Evolutionary conservation across 2,888 invertebrate genomes (phyloP).

Genomic region (Tetramorium bicarinatum): DNA sequence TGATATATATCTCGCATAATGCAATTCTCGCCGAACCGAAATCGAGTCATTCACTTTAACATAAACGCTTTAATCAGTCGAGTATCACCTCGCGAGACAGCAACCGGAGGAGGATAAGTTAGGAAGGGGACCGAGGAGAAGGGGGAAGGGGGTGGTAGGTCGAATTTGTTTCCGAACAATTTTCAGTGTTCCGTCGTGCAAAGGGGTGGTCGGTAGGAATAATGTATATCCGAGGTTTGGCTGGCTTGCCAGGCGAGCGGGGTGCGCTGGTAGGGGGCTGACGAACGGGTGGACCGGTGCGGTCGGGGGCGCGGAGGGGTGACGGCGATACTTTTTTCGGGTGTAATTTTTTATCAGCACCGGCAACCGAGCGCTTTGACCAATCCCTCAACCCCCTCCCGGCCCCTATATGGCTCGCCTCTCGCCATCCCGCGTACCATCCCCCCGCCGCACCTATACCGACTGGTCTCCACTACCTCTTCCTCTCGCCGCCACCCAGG

Average conservation of each 20-base stretch:
- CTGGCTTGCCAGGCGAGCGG: constrained; percentile 73
- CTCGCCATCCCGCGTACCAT: constrained; percentile 61
- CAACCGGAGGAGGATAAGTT: constrained; percentile 41
- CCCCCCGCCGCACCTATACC: constrained; percentile 66
- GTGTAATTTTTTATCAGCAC: constrained; percentile 84
- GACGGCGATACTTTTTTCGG: constrained; percentile 82
- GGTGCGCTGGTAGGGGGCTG: constrained; percentile 63
- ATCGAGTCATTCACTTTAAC: background rate
- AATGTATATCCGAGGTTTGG: constrained; percentile 82
- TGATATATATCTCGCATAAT: background rate
- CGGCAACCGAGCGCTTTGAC: constrained; percentile 82
- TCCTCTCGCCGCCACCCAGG: constrained; percentile 57
- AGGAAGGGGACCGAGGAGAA: constrained; percentile 31
- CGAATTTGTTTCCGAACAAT: constrained; percentile 81
- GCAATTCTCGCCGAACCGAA: background rate
- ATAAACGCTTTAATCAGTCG: constrained; percentile 69
- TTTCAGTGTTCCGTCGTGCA: constrained; percentile 76
- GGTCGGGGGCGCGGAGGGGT: constrained; percentile 62
- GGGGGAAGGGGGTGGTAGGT: constrained; percentile 48
- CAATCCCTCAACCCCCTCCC: constrained; percentile 79
- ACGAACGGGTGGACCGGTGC: constrained; percentile 59
- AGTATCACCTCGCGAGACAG: constrained; percentile 65
- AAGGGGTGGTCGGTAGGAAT: constrained; percentile 80
- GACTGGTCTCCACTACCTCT: constrained; percentile 62
- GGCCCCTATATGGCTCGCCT: constrained; percentile 68